A percentile compares a stretch with the other conserved stretches of the same genome.
Conservation (phyloP, 1,140 invertebrate genomes). For the Bombus terrestris region DNA sequence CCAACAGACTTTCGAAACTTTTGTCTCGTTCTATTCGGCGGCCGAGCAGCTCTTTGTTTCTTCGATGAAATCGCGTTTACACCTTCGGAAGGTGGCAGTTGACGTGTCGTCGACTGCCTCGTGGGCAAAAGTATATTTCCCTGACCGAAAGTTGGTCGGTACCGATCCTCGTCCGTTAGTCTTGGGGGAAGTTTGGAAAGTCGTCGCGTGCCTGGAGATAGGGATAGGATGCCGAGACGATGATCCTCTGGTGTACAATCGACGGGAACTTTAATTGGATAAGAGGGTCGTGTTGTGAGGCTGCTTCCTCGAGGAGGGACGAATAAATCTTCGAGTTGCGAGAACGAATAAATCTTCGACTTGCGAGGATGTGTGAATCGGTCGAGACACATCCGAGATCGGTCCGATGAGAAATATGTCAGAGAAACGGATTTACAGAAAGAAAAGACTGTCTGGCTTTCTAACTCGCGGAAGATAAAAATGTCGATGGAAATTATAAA, state of each 20-base stretch:
- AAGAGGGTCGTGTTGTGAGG: background rate
- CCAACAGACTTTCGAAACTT: background rate
- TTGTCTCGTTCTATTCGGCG: background rate
- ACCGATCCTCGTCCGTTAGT: background rate
- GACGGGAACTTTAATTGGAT: conserved; percentile 12
- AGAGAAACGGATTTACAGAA: no score
- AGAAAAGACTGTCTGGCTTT: no score
- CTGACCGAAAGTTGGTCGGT: background rate
- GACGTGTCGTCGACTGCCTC: background rate
- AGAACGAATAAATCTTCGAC: no score
- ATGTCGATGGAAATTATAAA: no score
- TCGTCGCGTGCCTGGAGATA: background rate
- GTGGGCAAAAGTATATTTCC: no score
- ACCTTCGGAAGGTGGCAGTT: background rate
- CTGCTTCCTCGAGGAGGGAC: no score
- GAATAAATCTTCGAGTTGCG: background rate
- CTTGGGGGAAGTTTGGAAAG: background rate
- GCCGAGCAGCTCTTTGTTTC: no score
- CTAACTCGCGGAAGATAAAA: no score
- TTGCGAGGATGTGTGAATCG: no score
- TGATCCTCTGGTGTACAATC: background rate
- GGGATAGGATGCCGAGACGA: background rate
- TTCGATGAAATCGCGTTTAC: no score
- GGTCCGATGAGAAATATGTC: no score
- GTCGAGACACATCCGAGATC: no score